Conservation (phyloP, 2,888 invertebrate genomes). For the Mechanitis messenoides region DNA sequence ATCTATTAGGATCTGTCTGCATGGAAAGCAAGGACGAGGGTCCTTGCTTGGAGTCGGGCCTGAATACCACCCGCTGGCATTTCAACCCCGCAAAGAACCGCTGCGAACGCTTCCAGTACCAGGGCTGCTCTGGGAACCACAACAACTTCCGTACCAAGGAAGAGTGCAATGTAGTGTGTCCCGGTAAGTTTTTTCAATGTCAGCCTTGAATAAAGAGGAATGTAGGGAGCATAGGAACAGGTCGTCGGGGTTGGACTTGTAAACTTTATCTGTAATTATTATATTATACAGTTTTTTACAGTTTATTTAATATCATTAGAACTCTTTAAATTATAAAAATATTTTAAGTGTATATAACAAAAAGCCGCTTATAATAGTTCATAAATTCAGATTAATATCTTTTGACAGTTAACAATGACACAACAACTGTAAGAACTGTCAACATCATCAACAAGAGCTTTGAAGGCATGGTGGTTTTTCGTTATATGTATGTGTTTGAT, state of each 20-base stretch:
- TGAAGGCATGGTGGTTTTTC: constrained; percentile 53
- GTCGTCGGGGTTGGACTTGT: too few species aligned
- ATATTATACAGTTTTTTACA: too few species aligned
- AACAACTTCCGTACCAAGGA: constrained; percentile 89
- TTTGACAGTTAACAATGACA: constrained; percentile 53
- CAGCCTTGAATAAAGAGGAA: too few species aligned
- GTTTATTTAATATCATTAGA: too few species aligned
- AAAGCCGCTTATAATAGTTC: too few species aligned
- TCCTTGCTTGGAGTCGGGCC: constrained; percentile 65
- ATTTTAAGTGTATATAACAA: too few species aligned
- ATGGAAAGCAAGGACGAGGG: constrained; percentile 83
- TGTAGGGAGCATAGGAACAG: too few species aligned
- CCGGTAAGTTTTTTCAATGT: constrained; percentile 65
- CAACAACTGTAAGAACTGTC: constrained; percentile 40
- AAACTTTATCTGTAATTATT: too few species aligned
- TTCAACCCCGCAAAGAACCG: constrained; percentile 87
- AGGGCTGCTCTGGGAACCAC: constrained; percentile 87
- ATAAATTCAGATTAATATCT: constrained; percentile 10
- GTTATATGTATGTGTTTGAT: constrained; percentile 13
- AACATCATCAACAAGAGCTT: constrained; percentile 37
- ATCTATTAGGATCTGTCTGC: constrained; percentile 82
- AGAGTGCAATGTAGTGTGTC: constrained; percentile 88
- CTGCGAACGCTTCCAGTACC: constrained; percentile 82
- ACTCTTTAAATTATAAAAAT: too few species aligned
- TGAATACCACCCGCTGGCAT: constrained; percentile 78